phyloP scores from a whole-genome alignment of 2,113 vertebrate species.

The Takifugu bimaculatus region DNA sequence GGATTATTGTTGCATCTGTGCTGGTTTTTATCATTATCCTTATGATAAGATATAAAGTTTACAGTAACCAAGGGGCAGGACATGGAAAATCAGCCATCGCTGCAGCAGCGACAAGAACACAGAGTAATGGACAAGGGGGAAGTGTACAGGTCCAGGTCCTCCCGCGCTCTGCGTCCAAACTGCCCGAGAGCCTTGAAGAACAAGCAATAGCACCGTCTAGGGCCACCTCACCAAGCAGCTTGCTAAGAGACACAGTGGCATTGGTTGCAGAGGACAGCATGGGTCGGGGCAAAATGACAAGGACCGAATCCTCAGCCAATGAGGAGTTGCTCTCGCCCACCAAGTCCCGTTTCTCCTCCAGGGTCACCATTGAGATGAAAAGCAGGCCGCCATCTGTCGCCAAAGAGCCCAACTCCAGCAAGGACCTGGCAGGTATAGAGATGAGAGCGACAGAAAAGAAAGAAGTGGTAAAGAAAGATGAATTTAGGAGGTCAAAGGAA shows the following conservation, averaged over 20 bases:
- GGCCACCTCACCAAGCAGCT: conserved; percentile 57
- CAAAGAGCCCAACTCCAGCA: conserved; percentile 69
- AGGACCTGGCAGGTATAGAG: conserved; percentile 65
- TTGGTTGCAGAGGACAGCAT: conserved; percentile 69
- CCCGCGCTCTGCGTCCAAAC: conserved; percentile 69
- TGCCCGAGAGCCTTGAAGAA: conserved; percentile 70
- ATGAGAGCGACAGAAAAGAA: conserved; percentile 17
- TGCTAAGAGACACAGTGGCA: conserved; percentile 72
- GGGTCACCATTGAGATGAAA: conserved; percentile 76
- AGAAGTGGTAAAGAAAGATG: conserved; percentile 13
- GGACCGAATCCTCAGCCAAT: conserved; percentile 60
- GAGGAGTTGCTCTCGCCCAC: conserved; percentile 70
- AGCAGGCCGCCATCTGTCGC: conserved; percentile 64
- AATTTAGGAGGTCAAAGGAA: conserved; percentile 8
- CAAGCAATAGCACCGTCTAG: conserved; percentile 45
- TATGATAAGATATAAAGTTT: conserved; percentile 99
- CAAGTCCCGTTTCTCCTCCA: conserved; percentile 67
- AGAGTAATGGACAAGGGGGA: conserved; percentile 67
- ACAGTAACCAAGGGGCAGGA: conserved; percentile 77
- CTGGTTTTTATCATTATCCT: conserved; percentile 99
- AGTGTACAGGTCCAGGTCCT: conserved; percentile 61
- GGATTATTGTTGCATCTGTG: conserved; percentile 96
- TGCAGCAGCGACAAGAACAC: conserved; percentile 77
- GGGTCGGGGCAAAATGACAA: conserved; percentile 51
- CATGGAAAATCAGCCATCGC: conserved; percentile 71